Conservation (phyloP, 2,888 invertebrate genomes). For the Pyrgus malvae region DNA sequence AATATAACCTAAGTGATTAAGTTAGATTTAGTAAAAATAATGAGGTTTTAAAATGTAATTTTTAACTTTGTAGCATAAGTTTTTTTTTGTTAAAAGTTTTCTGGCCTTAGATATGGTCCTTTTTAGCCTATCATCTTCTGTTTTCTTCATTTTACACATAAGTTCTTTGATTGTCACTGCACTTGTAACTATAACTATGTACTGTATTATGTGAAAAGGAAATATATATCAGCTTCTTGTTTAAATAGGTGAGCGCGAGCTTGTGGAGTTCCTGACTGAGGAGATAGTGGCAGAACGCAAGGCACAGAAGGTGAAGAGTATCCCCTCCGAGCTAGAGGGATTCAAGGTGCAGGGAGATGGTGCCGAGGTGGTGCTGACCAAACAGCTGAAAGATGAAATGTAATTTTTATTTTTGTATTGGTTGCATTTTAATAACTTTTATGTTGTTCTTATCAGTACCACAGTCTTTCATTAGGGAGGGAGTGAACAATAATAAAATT, state of each 20-base stretch:
- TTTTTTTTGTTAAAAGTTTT: too few relatives aligned
- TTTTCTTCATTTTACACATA: too few relatives aligned
- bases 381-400: slow-evolving; percentile 86
- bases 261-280: slow-evolving; percentile 95
- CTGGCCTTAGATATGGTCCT: too few relatives aligned
- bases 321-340: slow-evolving; percentile 90
- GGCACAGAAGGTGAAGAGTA: slow-evolving; percentile 87
- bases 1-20: slow-evolving; percentile 21
- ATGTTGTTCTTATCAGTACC: too few relatives aligned
- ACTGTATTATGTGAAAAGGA: not conserved
- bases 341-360: slow-evolving; percentile 90
- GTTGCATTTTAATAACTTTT: not conserved
- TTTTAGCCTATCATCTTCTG: too few relatives aligned
- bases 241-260: slow-evolving; percentile 88
- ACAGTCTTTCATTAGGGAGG: too few relatives aligned
- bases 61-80: too few relatives aligned
- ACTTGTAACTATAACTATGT: too few relatives aligned
- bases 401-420: slow-evolving; percentile 51
- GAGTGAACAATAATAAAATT: too few relatives aligned
- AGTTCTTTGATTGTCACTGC: too few relatives aligned
- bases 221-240: not conserved
- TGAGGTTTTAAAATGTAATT: too few relatives aligned
- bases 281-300: slow-evolving; percentile 96
- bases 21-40: too few relatives aligned
- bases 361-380: slow-evolving; percentile 92